These are phyloP conservation scores for Agrochola lychnidis DNA, from an alignment of 2,888 invertebrate genomes.

Conservation along the genomic window DNA sequence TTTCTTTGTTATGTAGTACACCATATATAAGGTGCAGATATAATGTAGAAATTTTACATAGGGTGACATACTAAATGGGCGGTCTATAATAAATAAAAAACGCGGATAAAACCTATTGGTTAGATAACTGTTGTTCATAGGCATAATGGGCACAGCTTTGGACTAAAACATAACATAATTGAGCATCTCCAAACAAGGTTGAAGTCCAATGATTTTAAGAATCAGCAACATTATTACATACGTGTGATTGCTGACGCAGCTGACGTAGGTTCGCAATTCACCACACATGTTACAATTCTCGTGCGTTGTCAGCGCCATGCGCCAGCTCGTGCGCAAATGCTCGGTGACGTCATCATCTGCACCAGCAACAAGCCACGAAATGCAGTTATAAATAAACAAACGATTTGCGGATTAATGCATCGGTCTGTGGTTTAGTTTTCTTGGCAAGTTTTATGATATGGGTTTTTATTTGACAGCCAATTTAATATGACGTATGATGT, in stretches of 20 bases:
- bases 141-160: not conserved
- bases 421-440: constrained; percentile 22
- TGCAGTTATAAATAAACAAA: constrained; percentile 57
- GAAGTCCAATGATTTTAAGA: constrained; percentile 17
- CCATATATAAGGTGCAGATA: not conserved
- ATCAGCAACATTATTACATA: constrained; percentile 10
- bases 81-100: not conserved
- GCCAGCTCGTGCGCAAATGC: constrained; percentile 49
- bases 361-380: constrained; percentile 35
- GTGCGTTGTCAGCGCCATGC: constrained; percentile 47
- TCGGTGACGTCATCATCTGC: constrained; percentile 46
- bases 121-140: not conserved
- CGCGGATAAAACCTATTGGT: not conserved
- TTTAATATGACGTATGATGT: constrained; percentile 2
- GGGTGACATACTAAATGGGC: not conserved
- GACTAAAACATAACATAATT: not conserved
- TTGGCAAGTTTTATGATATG: constrained; percentile 24
- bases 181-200: constrained; percentile 5
- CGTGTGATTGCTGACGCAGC: constrained; percentile 27
- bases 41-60: not conserved
- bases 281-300: constrained; percentile 44
- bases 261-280: constrained; percentile 30
- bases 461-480: constrained; percentile 20
- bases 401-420: constrained; percentile 44
- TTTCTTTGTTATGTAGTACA: not conserved